Conservation (phyloP, 1,140 invertebrate species). For the Platorchestia sp. region DNA sequence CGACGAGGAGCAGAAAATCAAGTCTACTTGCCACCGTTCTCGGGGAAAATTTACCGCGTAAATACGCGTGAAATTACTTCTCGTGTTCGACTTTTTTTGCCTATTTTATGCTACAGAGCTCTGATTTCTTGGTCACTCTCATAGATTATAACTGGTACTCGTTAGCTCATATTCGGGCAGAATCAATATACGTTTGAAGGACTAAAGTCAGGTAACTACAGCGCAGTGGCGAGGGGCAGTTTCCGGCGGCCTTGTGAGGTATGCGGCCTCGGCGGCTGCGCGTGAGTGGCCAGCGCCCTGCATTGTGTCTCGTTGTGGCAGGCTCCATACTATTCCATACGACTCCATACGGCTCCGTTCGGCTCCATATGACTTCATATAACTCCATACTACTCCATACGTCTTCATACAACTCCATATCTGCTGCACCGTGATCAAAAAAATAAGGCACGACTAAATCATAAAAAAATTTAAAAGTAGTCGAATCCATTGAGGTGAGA, state of each 20-base stretch:
- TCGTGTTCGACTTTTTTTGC: background rate
- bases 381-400: too few species aligned
- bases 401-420: too few species aligned
- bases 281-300: too few species aligned
- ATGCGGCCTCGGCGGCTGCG: background rate
- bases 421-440: too few species aligned
- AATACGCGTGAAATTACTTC: background rate
- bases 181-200: background rate
- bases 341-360: too few species aligned
- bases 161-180: background rate
- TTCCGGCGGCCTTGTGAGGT: background rate
- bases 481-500: too few species aligned
- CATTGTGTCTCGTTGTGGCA: too few species aligned
- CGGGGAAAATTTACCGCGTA: background rate
- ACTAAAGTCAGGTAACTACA: background rate
- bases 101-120: background rate
- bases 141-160: background rate
- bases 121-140: background rate
- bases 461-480: too few species aligned
- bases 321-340: too few species aligned
- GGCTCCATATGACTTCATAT: too few species aligned
- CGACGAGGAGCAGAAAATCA: background rate
- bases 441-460: too few species aligned
- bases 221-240: background rate
- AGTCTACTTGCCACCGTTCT: background rate